Base-by-base conservation (phyloP, 2,888 invertebrate genomes). In the Rhagonycha lutea region DNA sequence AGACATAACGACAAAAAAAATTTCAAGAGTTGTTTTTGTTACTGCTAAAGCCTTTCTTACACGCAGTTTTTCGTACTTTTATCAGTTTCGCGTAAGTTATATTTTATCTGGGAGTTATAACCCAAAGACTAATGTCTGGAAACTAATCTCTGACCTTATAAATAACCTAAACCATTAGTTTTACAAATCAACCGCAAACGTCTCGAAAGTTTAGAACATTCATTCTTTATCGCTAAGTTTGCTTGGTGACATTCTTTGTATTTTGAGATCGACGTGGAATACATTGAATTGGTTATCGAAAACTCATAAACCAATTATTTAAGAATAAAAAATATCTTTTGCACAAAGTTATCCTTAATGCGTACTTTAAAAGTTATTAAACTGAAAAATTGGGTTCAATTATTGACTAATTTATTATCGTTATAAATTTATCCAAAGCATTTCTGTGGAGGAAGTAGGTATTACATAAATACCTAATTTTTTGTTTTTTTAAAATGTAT, bases 91-190 rank as follows among this genome's bases (percentile, higher is more conserved):
- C 75, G 78, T 80, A 80, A 80, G 74, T 80, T 78, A 79, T 80
- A 78, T 78, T 80, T 80, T 79, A 79, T 80, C 79, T 72, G 67
- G 70, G 68, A 67, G 73, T 76, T 76, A 73, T 73, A 69, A 69
- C 68, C 73, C 70, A 67, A 76, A 76, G 79, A 79, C 72, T 78
- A 79, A 80, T 80, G 79, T 78, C 77, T 79, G 78, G 76, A 78
- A 80, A 80, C 79, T 79, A 80, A 80, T 80, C 80, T 80, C 79
- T 72, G 80, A 78, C 78, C 79, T 77, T 80, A 80, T 80, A 80
- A 80, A 80, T 80, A 79, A 78, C 79, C 75, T 69, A 65, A 70
- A 77, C 79, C 80, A 80, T 80, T 80, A 79, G 79, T 80, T 80
- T 79, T 76, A 78, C 79, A 79, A 78, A 80, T 80, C 80, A 80